These are phyloP conservation scores for Montipora foliosa DNA, from an alignment of 64 coral and sea anemone genomes.

Conservation along the genomic window DNA sequence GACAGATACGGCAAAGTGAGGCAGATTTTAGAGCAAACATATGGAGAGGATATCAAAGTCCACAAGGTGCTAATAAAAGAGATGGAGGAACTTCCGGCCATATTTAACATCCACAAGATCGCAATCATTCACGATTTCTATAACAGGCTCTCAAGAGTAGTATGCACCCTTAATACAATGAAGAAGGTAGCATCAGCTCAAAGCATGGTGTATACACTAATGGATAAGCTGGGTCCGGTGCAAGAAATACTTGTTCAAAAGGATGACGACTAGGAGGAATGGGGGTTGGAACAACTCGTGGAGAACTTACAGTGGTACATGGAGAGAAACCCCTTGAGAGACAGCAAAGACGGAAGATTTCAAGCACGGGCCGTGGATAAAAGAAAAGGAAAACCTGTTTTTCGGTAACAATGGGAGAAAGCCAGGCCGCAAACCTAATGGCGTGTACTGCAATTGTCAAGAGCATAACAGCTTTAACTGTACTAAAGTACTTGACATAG, in stretches of 20 bases:
- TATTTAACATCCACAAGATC: slow-evolving; percentile 21
- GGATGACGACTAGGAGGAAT: slow-evolving; percentile 3
- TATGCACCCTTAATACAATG: slow-evolving; percentile 23
- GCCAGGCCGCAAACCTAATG: no score
- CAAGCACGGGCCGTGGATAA: not conserved
- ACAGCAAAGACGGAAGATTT: not conserved
- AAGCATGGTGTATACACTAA: no score
- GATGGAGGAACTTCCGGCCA: slow-evolving; percentile 23
- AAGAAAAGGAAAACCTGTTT: slow-evolving; percentile 3
- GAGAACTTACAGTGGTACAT: slow-evolving; percentile 62
- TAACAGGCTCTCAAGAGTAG: slow-evolving; percentile 15
- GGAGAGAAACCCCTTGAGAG: slow-evolving; percentile 52
- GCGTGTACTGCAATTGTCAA: no score
- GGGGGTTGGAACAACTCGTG: slow-evolving; percentile 22
- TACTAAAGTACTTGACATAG: no score
- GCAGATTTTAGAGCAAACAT: slow-evolving; percentile 34
- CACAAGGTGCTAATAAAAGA: slow-evolving; percentile 48
- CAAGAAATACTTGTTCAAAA: slow-evolving; percentile 42
- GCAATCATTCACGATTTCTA: slow-evolving; percentile 23
- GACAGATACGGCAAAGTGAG: slow-evolving; percentile 53
- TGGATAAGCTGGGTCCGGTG: slow-evolving; percentile 76
- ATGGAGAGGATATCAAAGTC: slow-evolving; percentile 7
- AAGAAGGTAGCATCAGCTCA: not conserved
- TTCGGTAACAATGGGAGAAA: not conserved
- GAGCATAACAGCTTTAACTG: no score